Percentiles rank a stretch among this genome's conserved stretches.
Evolutionary conservation across 2,797 vertebrate genomes (phyloP).

Genomic region (Argya squamiceps): DNA sequence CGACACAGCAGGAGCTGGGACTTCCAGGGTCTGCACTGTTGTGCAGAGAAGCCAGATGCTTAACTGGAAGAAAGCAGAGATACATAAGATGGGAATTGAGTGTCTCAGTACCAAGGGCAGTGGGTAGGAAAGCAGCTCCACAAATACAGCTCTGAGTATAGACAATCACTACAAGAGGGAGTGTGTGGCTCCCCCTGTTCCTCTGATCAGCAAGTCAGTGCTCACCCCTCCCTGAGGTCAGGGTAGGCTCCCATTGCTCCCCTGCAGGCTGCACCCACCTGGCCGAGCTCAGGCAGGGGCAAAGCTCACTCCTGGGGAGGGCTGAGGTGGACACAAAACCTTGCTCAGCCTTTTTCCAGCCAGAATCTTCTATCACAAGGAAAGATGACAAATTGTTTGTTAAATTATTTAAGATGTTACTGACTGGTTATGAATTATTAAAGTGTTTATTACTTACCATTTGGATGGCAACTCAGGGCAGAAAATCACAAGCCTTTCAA

Average conservation of each 20-base stretch:
- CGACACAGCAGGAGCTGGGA: background rate
- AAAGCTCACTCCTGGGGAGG: background rate
- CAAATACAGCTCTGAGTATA: background rate
- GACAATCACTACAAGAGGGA: background rate
- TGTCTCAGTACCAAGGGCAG: background rate
- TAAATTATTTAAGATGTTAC: conserved; percentile 62
- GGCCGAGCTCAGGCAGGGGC: background rate
- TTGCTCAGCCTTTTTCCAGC: background rate
- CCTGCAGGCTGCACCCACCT: background rate
- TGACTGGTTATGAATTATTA: conserved; percentile 54
- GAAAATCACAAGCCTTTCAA: conserved; percentile 48
- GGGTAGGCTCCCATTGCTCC: background rate
- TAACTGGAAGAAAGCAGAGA: background rate
- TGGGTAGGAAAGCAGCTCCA: background rate
- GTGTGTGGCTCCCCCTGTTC: background rate
- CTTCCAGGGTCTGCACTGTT: background rate
- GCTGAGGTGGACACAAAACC: background rate
- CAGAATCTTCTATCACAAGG: background rate
- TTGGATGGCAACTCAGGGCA: conserved; percentile 12
- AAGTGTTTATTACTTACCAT: conserved; percentile 63
- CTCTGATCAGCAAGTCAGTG: accelerated
- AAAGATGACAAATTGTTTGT: conserved; percentile 51
- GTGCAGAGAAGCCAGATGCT: background rate
- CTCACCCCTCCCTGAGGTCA: background rate
- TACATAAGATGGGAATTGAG: background rate